phyloP scores from a whole-genome alignment of 2,113 vertebrate species.

The Malaclemys terrapin region DNA sequence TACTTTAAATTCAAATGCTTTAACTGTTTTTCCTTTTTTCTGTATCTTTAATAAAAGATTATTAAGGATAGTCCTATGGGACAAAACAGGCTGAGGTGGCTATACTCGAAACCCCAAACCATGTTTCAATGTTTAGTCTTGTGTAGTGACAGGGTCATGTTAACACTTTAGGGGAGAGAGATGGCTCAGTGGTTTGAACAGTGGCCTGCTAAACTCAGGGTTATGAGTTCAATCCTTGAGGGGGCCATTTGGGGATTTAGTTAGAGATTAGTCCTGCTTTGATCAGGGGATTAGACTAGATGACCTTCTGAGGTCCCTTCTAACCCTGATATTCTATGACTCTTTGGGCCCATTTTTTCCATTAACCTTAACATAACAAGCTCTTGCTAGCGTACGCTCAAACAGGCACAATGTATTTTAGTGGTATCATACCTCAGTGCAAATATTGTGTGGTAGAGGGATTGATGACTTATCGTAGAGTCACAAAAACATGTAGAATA shows the following conservation, averaged over 20 bases:
- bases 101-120: neutral
- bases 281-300: too few relatives aligned
- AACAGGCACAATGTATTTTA: neutral
- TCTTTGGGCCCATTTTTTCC: neutral
- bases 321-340: neutral
- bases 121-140: neutral
- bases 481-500: neutral
- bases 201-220: too few relatives aligned
- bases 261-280: too few relatives aligned
- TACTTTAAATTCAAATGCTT: neutral
- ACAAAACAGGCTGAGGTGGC: neutral
- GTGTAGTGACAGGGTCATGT: neutral
- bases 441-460: neutral
- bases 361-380: neutral
- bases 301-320: too few relatives aligned
- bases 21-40: neutral
- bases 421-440: rapidly evolving
- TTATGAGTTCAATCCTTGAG: too few relatives aligned
- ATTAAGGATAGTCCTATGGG: neutral
- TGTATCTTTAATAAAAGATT: neutral
- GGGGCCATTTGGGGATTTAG: too few relatives aligned
- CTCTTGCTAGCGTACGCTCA: neutral
- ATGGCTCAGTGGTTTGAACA: too few relatives aligned
- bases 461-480: neutral
- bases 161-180: neutral